These are phyloP conservation scores for Leucophenga varia DNA, from an alignment of 1,140 invertebrate genomes.

Conservation along the genomic window DNA sequence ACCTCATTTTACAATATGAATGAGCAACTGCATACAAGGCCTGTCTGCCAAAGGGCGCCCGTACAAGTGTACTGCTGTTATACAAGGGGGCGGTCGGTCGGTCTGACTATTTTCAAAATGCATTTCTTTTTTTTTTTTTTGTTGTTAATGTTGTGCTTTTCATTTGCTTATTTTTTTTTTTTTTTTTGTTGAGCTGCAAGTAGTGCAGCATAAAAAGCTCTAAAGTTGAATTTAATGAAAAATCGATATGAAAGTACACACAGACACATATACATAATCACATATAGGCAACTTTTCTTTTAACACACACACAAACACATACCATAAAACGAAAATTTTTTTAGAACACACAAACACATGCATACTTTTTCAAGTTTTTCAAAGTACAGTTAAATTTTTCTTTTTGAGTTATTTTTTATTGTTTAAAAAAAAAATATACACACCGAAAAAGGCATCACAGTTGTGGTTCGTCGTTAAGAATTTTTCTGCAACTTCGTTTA, in stretches of 20 bases:
- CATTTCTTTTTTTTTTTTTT: too few species aligned
- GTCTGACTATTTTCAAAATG: too few species aligned
- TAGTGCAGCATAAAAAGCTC: conserved; percentile 21
- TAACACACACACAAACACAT: conserved; percentile 20
- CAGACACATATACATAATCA: conserved; percentile 3
- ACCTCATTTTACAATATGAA: too few species aligned
- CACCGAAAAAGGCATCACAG: conserved; percentile 53
- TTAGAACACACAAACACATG: conserved; percentile 15
- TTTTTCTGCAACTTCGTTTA: too few species aligned
- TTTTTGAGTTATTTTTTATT: conserved; percentile 6
- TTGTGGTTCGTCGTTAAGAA: too few species aligned
- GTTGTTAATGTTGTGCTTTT: too few species aligned
- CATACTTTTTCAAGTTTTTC: conserved; percentile 28
- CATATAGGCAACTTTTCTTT: conserved; percentile 39
- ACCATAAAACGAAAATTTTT: too few species aligned
- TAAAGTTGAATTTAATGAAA: conserved; percentile 21
- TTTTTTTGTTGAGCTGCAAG: too few species aligned
- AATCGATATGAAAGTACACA: conserved; percentile 39
- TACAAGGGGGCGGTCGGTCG: too few species aligned
- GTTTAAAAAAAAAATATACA: conserved; percentile 39
- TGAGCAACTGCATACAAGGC: conserved; percentile 40
- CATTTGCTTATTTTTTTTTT: too few species aligned
- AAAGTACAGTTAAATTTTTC: conserved; percentile 38
- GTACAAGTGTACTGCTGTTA: too few species aligned
- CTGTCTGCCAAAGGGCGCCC: too few species aligned